Conservation (phyloP, 1,140 invertebrate species). For the Littorina saxatilis region DNA sequence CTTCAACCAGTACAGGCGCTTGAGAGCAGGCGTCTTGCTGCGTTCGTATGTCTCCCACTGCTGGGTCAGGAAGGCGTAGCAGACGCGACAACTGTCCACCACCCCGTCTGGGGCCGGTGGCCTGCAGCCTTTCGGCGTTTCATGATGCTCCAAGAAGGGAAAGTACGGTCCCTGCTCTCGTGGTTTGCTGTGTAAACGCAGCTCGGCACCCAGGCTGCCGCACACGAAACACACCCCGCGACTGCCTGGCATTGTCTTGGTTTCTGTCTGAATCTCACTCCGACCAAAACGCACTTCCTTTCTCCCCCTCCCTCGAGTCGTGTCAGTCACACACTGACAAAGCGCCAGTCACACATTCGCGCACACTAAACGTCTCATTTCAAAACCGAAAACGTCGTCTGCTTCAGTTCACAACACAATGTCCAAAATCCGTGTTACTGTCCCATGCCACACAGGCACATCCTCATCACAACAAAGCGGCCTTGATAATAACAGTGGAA, state of each 20-base stretch:
- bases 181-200: slow-evolving; percentile 84
- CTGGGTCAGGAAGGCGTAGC: slow-evolving; percentile 88
- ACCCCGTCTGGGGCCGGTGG: slow-evolving; percentile 71
- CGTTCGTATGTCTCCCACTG: slow-evolving; percentile 94
- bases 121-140: slow-evolving; percentile 85
- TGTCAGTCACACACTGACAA: neutral
- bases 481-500: slow-evolving; percentile 29
- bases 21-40: slow-evolving; percentile 87
- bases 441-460: neutral
- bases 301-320: neutral
- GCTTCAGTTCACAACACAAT: neutral
- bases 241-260: slow-evolving; percentile 56
- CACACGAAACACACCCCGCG: slow-evolving; percentile 87
- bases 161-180: slow-evolving; percentile 81
- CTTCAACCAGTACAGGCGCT: slow-evolving; percentile 94
- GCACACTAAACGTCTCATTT: neutral
- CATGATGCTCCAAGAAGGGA: slow-evolving; percentile 92
- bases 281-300: neutral
- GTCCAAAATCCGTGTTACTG: neutral
- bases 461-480: neutral
- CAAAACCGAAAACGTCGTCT: neutral
- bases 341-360: neutral
- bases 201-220: slow-evolving; percentile 83
- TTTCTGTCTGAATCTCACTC: neutral
- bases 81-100: slow-evolving; percentile 86